Conservation (phyloP, 2,797 vertebrate genomes). For the Gymnoscopelus braueri region DNA sequence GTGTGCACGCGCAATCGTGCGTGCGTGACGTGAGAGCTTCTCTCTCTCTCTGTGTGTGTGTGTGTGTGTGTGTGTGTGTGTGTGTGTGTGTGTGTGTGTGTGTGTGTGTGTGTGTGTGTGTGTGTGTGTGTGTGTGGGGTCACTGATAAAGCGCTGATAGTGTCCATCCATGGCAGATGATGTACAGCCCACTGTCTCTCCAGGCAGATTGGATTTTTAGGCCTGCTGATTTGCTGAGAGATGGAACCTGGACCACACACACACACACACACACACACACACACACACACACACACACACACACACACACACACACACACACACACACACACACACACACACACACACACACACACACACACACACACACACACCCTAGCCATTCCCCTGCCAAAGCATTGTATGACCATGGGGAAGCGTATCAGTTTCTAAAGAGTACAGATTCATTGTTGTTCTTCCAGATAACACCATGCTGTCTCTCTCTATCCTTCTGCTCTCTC, state of each 20-base stretch:
- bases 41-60: not conserved
- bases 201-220: constrained; percentile 87
- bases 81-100: not conserved
- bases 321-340: constrained; percentile 18
- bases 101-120: constrained; percentile 41
- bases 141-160: constrained; percentile 83
- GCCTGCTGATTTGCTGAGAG: constrained; percentile 83
- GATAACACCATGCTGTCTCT: constrained; percentile 41
- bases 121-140: constrained; percentile 37
- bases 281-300: constrained; percentile 11
- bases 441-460: constrained; percentile 78
- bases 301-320: constrained; percentile 5
- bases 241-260: constrained; percentile 76
- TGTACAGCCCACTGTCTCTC: constrained; percentile 83
- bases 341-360: constrained; percentile 21
- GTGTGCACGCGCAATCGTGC: not conserved
- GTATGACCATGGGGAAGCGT: constrained; percentile 76
- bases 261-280: constrained; percentile 42
- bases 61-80: constrained; percentile 30
- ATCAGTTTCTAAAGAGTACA: constrained; percentile 73
- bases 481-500: constrained; percentile 32
- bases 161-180: constrained; percentile 83
- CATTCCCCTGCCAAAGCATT: constrained; percentile 68
- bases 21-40: not conserved
- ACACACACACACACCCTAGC: constrained; percentile 42